Evolutionary conservation across 2,113 vertebrate genomes (phyloP), one percentile per base, ranked within the genome.

Genomic region (Rhinolophus sinicus): DNA sequence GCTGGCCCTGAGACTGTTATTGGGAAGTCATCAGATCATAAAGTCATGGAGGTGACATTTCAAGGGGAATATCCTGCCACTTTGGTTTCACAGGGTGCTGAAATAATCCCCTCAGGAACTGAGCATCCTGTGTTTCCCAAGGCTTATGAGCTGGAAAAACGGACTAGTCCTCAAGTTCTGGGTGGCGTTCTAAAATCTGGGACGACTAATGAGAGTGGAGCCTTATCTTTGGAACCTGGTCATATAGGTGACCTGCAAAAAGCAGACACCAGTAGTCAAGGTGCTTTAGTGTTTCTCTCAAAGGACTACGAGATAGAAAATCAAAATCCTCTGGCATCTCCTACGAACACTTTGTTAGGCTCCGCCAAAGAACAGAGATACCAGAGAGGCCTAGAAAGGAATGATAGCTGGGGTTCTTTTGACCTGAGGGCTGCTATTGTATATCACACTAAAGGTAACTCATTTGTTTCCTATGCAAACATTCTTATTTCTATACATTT

Each of bases 381-480:
- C 98, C 98, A 99, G 98, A 99, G 99, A 99, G 99, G 99, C 99
- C 98, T 99, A 99, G 99, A 99, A 99, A 98, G 99, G 96, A 99
- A 99, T 98, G 99, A 99, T 98, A 99, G 99, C 99, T 99, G 98
- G 99, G 99, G 99, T 95, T 98, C 99, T 98, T 99, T 99, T 98
- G 99, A 99, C 98, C 97, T 99, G 98, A 99, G 99, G 99, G 99
- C 99, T 99, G 99, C 99, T 99, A 99, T 99, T 99, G 98, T 99
- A 98, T 99, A 99, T 99, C 99, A 99, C 99, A 99, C 99, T 99
- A 99, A 99, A 99, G 99, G 99, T 99, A 99, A 99, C 33, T 98
- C 1, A 72, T 92, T 97, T 97, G 62, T 97, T 98, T 97, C 70
- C 77, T 96, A 88, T 97, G 89, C 35, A 64, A 87, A 93, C 21